phyloP scores from a whole-genome alignment of 2,797 vertebrate species.

The Characodon lateralis region DNA sequence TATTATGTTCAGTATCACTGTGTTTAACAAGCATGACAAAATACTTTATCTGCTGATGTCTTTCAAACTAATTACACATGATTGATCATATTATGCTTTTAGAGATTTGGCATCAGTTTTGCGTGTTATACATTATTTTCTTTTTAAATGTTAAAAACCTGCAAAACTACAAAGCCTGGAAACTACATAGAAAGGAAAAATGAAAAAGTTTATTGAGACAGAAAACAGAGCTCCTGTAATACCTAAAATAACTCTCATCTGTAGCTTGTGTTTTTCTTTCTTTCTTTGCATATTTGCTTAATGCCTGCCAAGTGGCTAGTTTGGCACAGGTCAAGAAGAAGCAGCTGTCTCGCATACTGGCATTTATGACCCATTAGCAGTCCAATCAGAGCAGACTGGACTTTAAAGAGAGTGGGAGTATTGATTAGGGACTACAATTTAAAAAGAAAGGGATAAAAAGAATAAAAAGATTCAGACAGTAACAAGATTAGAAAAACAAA shows the following conservation, averaged over 20 bases:
- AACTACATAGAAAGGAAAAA: background rate
- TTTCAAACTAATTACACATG: background rate
- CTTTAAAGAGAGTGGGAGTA: background rate
- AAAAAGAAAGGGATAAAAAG: background rate
- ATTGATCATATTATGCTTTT: background rate
- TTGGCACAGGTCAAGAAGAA: constrained; percentile 3
- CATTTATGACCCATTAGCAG: constrained; percentile 1
- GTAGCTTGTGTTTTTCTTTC: background rate
- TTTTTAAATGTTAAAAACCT: background rate
- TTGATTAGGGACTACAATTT: background rate
- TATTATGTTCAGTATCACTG: background rate
- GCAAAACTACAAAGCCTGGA: constrained; percentile 32
- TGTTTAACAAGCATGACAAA: background rate
- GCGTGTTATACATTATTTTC: background rate
- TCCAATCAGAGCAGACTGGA: background rate
- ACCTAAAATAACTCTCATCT: background rate
- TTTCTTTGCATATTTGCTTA: constrained; percentile 2
- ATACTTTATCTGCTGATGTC: background rate
- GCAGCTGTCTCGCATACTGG: background rate
- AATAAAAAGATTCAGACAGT: background rate
- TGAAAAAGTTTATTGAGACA: background rate
- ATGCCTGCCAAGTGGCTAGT: constrained; percentile 1
- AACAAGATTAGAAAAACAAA: background rate
- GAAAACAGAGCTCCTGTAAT: background rate
- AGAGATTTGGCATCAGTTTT: background rate